These are phyloP conservation scores for Cinara cedri DNA, from an alignment of 2,888 invertebrate genomes.

Conservation along the genomic window DNA sequence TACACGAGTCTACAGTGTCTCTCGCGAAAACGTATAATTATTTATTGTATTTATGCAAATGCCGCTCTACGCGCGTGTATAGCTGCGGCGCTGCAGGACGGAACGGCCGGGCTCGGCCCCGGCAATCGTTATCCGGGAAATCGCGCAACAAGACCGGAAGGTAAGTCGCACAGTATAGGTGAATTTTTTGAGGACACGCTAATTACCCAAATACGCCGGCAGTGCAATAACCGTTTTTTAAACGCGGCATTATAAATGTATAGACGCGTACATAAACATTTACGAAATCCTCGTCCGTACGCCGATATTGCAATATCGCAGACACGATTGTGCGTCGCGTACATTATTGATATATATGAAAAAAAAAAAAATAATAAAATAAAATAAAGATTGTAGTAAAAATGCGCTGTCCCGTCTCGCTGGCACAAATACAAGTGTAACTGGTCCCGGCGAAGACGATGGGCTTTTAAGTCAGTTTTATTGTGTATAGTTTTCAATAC, in stretches of 20 bases:
- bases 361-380: no score
- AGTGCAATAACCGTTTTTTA: slow-evolving; percentile 16
- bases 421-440: no score
- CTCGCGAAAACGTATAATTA: slow-evolving; percentile 54
- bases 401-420: no score
- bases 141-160: slow-evolving; percentile 56
- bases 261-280: slow-evolving; percentile 14
- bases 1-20: slow-evolving; percentile 14
- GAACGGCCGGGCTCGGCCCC: neutral
- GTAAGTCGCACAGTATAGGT: neutral
- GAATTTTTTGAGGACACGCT: slow-evolving; percentile 56
- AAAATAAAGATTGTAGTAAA: no score
- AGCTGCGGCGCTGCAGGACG: no score
- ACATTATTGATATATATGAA: neutral
- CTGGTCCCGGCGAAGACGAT: no score
- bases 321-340: no score
- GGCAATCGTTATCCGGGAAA: slow-evolving; percentile 54
- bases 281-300: slow-evolving; percentile 19
- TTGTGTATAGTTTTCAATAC: no score
- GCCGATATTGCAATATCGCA: neutral
- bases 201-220: slow-evolving; percentile 44
- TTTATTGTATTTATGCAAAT: slow-evolving; percentile 56
- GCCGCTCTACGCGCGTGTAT: no score
- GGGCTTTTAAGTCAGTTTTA: no score
- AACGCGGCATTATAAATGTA: neutral